phyloP scores from a whole-genome alignment of 2,797 vertebrate species.

The Cryptoblepharus egeriae region DNA sequence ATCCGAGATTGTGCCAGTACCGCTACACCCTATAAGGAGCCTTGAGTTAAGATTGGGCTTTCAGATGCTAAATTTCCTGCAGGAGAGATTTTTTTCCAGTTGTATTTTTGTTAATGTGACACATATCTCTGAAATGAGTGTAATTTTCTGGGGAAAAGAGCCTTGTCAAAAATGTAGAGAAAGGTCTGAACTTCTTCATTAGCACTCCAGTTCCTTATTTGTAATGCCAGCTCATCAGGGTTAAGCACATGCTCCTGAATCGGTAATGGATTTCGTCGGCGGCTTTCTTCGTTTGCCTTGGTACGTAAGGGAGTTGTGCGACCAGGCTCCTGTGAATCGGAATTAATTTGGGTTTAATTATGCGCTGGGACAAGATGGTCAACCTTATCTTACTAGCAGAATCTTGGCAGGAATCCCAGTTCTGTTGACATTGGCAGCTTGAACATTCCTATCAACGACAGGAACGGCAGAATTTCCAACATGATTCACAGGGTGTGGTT shows the following conservation, averaged over 20 bases:
- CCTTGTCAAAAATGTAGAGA: no score
- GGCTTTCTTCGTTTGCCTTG: not conserved
- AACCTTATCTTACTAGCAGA: not conserved
- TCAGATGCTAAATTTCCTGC: no score
- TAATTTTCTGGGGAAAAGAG: no score
- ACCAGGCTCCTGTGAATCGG: not conserved
- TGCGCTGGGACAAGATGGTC: not conserved
- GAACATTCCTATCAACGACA: not conserved
- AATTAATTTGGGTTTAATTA: constrained; percentile 3
- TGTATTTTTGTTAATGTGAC: no score
- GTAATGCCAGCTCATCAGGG: constrained; percentile 18
- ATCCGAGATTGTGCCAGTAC: no score
- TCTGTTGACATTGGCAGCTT: not conserved
- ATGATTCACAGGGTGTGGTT: not conserved
- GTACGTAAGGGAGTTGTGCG: constrained; percentile 21
- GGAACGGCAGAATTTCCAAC: not conserved
- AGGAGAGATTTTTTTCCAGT: no score
- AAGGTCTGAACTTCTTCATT: no score
- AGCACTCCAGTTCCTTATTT: not conserved
- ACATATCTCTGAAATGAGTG: no score
- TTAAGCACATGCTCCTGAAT: constrained; percentile 26
- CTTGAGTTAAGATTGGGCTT: no score
- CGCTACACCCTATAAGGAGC: no score
- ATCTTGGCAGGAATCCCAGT: constrained; percentile 3
- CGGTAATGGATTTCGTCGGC: constrained; percentile 38